Evolutionary conservation across 2,113 vertebrate species (phyloP), one percentile per base, ranked within the genome.

Genomic region (Suricata suricatta): DNA sequence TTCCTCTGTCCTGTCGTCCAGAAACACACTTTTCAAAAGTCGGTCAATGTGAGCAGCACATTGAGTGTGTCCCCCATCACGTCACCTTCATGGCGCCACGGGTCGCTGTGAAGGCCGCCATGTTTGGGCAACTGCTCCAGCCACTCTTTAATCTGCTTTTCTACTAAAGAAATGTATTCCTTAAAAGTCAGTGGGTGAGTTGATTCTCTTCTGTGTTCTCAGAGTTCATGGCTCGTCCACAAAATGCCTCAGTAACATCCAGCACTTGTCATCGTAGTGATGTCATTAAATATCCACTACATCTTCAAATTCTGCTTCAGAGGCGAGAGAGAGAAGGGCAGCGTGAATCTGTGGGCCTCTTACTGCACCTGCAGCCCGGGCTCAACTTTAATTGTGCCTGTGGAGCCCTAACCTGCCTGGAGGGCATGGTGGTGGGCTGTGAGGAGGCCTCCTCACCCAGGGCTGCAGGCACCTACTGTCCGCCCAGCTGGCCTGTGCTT

Each of bases 331-430:
- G 23, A 63, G 29, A 33, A 27, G 25, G 4, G 8, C 0, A n/a
- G 5, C 25, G 5, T 35, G 12, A 38, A 35, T 29, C n/a, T 0
- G 0, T 3, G n/a, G 66, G 47, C 44, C 17, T 72, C 76, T 19
- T 82, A 13, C 41, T 33, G 21, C 4, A 17, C 35, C 57, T 7
- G 2, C 2, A 15, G 52, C 35, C 27, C 23, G 17, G 54, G 11
- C 3, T 19, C 3, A n/a, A 27, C 0, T 38, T 41, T 12, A 12
- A 0, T 21, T 63, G 17, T 68, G 35, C 15, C 29, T 0, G 11
- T 13, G 17, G 38, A 81, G 25, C 31, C 50, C 35, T 5, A 33
- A 7, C 7, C 2, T 0, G 16, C 31, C 5, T 21, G 35, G 15
- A 57, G 52, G 41, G 29, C 33, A 13, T 1, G 4, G 5, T 1